Evolutionary conservation across 2,888 invertebrate genomes (phyloP), one percentile per base, ranked within the genome.

Genomic region (Synergus gifuensis): DNA sequence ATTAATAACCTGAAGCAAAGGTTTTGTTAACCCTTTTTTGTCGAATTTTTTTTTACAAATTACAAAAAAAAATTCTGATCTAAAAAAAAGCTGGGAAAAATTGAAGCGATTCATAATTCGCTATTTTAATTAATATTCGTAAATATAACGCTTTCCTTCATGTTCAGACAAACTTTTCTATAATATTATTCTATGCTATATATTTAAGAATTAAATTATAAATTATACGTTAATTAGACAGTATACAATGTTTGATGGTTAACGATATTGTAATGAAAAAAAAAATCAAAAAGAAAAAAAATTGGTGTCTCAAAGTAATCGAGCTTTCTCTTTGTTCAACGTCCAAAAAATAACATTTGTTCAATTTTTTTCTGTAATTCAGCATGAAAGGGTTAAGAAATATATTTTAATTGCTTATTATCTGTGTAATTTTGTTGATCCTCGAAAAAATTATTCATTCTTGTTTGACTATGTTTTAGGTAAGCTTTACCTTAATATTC

Each of bases 381-480:
- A 73, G 18, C 76, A 63, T 76, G 28, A 76, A 63, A 76, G 76
- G 76, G 60, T 76, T 76, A 64, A 76, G 40, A 78, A 78, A 78
- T 66, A 78, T 78, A 78, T 76, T 49, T 69, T 46, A 64, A 66
- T 76, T 64, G 77, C 49, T 73, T 73, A 58, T 36, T 73, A 73
- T 54, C 44, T 22, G 36, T 60, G 69, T 16, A 14, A 28, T 73
- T 49, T 66, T 49, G 5, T 64, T 73, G 12, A 73, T 18, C 63
- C 64, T 63, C n/a, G 12, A 60, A 18, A 22, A 22, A 42, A 67
- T 62, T 54, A 66, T 28, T 49, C 28, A 12, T 42, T 62, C 44
- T 22, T 62, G 40, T 58, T 46, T 22, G 8, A 18, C 5, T 16
- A 28, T 49, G 28, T 14, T 63, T 62, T 44, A 46, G 40, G 11